Evolutionary conservation across 2,797 vertebrate genomes (phyloP), one percentile per base, ranked within the genome.

Genomic region (Gymnopithys bicolor): DNA sequence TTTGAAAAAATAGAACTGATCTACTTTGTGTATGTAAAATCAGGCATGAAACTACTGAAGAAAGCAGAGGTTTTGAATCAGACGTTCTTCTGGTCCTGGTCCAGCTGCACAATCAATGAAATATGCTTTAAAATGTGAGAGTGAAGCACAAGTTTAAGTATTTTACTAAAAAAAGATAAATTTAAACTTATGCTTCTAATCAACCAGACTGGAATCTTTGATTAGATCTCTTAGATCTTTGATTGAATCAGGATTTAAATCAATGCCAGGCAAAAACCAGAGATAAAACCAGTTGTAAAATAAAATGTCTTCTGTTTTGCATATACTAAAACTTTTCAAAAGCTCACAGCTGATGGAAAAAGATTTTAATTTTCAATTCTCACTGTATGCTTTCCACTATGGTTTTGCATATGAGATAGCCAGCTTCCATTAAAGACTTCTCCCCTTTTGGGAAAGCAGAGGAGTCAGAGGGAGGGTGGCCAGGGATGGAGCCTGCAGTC

Each of bases 141-240:
- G 74, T 24, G 56, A 94, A 94, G 91, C 63, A 90, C 13, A 80
- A 41, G 62, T 83, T 83, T 43, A 84, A 84, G 68, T 77, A 73
- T 84, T 93, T 90, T 89, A 80, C 90, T 75, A 77, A 90, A 95
- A 88, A 88, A 90, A 80, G 56, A 67, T 59, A 53, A 81, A 87
- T 73, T 93, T 91, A 68, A 94, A 94, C 85, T 86, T 94, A 56
- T 87, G 86, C 71, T 96, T 96, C 88, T 55, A 95, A 90, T 95
- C 74, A 91, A 78, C 69, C 66, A 79, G 91, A 69, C 43, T 84
- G 62, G 87, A 95, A 86, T 90, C 62, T 81, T 81, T 94, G 85
- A 95, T 95, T 91, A 91, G 70, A 91, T 89, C 74, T 77, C 84
- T 90, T 22, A 91, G 78, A 89, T 91, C 93, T 93, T 84, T 22